A percentile compares a stretch with the other conserved stretches of the same genome.
phyloP scores from a whole-genome alignment of 2,888 invertebrate species.

The Eledone cirrhosa region DNA sequence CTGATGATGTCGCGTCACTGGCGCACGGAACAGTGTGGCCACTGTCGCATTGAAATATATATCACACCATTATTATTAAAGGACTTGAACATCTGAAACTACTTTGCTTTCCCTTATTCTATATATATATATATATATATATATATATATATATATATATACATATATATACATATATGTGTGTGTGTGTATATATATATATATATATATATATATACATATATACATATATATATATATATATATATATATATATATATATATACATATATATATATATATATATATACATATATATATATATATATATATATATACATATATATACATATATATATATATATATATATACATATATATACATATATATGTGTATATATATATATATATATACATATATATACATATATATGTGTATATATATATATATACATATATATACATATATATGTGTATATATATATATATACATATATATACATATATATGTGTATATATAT shows the following conservation, averaged over 20 bases:
- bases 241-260: background rate
- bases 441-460: background rate
- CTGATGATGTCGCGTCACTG: too few relatives aligned
- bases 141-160: background rate
- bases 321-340: background rate
- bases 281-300: background rate
- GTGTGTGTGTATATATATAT: background rate
- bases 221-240: background rate
- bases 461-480: background rate
- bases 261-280: background rate
- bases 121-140: background rate
- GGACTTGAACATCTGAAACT: too few relatives aligned
- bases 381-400: background rate
- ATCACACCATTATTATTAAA: too few relatives aligned
- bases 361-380: background rate
- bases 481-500: slow-evolving; percentile 2
- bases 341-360: background rate
- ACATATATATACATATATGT: background rate
- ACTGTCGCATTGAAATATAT: too few relatives aligned
- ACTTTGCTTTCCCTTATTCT: too few relatives aligned
- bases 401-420: background rate
- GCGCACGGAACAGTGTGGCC: too few relatives aligned
- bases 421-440: background rate
- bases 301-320: background rate
- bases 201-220: background rate